A percentile compares a stretch with the other conserved stretches of the same genome.
phyloP scores from a whole-genome alignment of 2,113 vertebrate species.

The Eulemur rufifrons region DNA sequence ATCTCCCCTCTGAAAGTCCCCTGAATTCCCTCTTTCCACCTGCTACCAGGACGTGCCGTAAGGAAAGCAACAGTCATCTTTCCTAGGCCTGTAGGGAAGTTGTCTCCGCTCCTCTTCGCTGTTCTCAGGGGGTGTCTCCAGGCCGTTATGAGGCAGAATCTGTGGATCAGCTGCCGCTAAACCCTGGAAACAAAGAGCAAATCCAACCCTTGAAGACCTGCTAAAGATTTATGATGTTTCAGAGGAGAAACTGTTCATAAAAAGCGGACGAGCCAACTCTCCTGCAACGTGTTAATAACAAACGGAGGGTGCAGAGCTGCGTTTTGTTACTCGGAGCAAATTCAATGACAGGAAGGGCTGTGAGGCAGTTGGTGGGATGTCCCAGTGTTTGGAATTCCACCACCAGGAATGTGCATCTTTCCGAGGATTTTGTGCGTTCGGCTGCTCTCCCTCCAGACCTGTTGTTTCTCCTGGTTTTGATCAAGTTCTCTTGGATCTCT shows the following conservation, averaged over 20 bases:
- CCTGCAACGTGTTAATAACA: conserved; percentile 21
- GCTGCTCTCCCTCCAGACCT: background rate
- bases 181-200: conserved; percentile 36
- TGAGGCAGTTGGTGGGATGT: background rate
- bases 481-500: background rate
- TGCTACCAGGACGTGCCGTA: fast-evolving
- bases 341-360: background rate
- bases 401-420: background rate
- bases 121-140: conserved; percentile 48
- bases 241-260: conserved; percentile 35
- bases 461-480: background rate
- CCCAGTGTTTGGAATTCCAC: background rate
- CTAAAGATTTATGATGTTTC: conserved; percentile 57
- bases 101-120: conserved; percentile 12
- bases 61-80: background rate
- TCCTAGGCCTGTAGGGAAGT: background rate
- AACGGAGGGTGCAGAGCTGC: background rate
- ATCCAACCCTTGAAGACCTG: conserved; percentile 30
- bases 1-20: background rate
- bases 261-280: background rate
- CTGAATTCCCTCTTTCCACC: background rate
- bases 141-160: background rate
- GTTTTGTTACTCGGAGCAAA: conserved; percentile 26
- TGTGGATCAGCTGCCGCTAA: conserved; percentile 26
- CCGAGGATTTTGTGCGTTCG: background rate